Percentiles rank a stretch among this genome's conserved stretches.
Evolutionary conservation across 1,140 invertebrate genomes (phyloP).

Genomic region (Zophobas atratus): DNA sequence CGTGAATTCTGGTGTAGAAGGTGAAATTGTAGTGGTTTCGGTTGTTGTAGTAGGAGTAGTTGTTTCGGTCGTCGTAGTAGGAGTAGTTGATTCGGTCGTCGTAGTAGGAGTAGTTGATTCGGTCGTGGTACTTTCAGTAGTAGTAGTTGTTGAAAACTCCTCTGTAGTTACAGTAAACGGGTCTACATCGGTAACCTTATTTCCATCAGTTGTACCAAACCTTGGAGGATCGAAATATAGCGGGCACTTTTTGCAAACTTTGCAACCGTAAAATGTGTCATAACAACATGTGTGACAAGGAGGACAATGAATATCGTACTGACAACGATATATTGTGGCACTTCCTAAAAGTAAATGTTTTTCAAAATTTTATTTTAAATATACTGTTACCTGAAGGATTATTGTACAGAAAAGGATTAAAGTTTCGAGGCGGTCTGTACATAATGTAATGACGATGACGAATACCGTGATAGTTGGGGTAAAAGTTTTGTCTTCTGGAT

Average conservation of each 20-base stretch:
- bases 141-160: no score
- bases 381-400: background rate
- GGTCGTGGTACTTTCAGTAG: conserved; percentile 1
- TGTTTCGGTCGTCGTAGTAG: conserved; percentile 2
- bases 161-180: no score
- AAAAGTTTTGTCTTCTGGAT: no score
- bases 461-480: background rate
- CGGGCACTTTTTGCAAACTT: background rate
- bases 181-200: no score
- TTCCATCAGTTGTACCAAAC: no score
- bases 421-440: background rate
- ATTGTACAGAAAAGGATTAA: background rate
- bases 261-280: background rate
- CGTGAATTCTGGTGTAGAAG: background rate
- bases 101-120: background rate
- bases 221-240: background rate
- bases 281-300: conserved; percentile 11
- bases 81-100: background rate
- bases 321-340: no score
- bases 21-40: background rate
- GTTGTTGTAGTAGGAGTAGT: conserved; percentile 6
- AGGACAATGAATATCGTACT: conserved; percentile 3
- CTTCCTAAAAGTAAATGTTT: no score
- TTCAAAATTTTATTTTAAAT: no score
- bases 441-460: background rate